Percentiles rank a stretch among this genome's conserved stretches.
Evolutionary conservation across 2,888 invertebrate species (phyloP).

Genomic region (Drosophila histrio): DNA sequence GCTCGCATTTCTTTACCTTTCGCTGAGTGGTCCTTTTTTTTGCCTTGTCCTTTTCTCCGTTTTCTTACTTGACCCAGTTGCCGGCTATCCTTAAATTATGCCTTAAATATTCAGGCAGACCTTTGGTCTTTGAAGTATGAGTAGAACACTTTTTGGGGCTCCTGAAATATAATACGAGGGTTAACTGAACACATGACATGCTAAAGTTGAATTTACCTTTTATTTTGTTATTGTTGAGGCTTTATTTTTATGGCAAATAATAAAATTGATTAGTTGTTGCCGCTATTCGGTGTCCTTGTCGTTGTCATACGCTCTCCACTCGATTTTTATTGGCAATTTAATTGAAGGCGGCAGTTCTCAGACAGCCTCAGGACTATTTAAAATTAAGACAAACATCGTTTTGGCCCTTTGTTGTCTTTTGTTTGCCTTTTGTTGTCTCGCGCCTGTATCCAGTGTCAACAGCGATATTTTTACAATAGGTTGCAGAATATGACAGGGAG

Average conservation of each 20-base stretch:
- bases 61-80: conserved; percentile 16
- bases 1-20: conserved; percentile 25
- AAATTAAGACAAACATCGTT: conserved; percentile 48
- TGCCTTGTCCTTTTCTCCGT: background rate
- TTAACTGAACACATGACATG: conserved; percentile 38
- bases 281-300: conserved; percentile 18
- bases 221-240: conserved; percentile 26
- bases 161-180: conserved; percentile 35
- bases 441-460: conserved; percentile 18
- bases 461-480: conserved; percentile 24
- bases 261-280: conserved; percentile 71
- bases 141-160: background rate
- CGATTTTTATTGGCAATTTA: conserved; percentile 45
- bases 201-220: conserved; percentile 7
- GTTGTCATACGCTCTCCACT: conserved; percentile 22
- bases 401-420: conserved; percentile 11
- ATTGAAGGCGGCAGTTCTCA: conserved; percentile 12
- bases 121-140: conserved; percentile 8
- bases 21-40: conserved; percentile 1
- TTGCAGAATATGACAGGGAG: conserved; percentile 4
- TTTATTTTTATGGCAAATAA: conserved; percentile 70
- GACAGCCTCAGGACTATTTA: conserved; percentile 31
- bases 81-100: conserved; percentile 5
- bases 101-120: conserved; percentile 59
- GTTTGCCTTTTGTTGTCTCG: conserved; percentile 4